phyloP scores from a whole-genome alignment of 2,797 vertebrate genomes.

The Phyllotis vaccarum region DNA sequence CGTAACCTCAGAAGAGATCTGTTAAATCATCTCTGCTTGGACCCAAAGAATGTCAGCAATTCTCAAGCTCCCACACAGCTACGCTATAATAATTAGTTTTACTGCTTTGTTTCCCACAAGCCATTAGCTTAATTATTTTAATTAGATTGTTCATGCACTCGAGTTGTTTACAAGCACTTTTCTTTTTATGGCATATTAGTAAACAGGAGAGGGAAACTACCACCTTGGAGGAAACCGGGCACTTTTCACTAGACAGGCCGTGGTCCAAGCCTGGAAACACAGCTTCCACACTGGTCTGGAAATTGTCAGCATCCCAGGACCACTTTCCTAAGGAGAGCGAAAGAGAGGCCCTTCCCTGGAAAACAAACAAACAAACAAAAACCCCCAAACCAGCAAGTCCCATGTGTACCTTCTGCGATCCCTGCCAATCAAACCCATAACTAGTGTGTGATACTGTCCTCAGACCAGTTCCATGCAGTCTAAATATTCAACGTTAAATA shows the following conservation, averaged over 20 bases:
- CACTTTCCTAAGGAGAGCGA: not conserved
- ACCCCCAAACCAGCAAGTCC: not conserved
- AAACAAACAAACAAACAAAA: not conserved
- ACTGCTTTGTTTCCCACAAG: slow-evolving; percentile 67
- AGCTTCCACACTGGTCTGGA: not conserved
- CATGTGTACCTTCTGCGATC: not conserved
- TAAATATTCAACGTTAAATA: not conserved
- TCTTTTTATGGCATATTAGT: slow-evolving; percentile 65
- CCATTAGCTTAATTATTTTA: slow-evolving; percentile 81
- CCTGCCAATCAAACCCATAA: not conserved
- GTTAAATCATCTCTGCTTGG: not conserved
- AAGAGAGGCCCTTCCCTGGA: not conserved
- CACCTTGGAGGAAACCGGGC: slow-evolving; percentile 26
- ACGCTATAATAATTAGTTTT: slow-evolving; percentile 79
- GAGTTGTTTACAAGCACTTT: slow-evolving; percentile 74
- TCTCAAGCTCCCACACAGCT: slow-evolving; percentile 63
- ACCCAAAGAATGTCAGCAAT: slow-evolving; percentile 74
- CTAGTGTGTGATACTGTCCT: not conserved
- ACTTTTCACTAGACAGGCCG: not conserved
- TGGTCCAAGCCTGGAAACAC: not conserved
- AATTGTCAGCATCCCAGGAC: not conserved
- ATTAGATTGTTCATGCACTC: slow-evolving; percentile 76
- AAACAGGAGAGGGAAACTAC: slow-evolving; percentile 67
- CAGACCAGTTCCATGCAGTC: not conserved
- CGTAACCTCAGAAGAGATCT: slow-evolving; percentile 9